Conservation (phyloP, 2,797 vertebrate species). For the Myotis pilosus region DNA sequence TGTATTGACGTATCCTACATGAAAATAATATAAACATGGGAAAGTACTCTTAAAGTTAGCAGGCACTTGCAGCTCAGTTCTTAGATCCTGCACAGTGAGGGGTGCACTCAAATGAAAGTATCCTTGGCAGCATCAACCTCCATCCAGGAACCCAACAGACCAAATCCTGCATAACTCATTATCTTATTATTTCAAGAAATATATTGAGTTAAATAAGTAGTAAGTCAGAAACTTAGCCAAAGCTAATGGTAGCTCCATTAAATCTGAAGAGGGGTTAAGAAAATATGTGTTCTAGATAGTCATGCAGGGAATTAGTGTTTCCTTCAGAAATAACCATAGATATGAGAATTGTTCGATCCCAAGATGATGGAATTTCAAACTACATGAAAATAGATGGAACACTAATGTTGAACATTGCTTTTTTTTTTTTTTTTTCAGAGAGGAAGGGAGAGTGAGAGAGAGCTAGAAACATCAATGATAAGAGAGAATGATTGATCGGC, state of each 20-base stretch:
- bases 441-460: too few relatives aligned
- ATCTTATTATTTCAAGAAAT: background rate
- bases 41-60: background rate
- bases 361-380: background rate
- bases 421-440: too few relatives aligned
- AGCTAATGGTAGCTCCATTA: background rate
- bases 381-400: background rate
- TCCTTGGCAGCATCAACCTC: background rate
- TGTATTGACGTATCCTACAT: background rate
- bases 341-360: background rate
- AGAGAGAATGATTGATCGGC: too few relatives aligned
- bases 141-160: background rate
- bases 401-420: background rate
- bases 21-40: background rate
- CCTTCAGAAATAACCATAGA: background rate
- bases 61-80: background rate
- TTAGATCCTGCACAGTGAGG: background rate
- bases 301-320: background rate
- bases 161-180: background rate
- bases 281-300: background rate
- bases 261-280: background rate
- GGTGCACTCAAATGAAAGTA: fast-evolving
- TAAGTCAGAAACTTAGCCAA: background rate
- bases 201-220: background rate
- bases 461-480: too few relatives aligned